Base-by-base conservation (phyloP, 2,113 vertebrate species). In the Origma solitaria region DNA sequence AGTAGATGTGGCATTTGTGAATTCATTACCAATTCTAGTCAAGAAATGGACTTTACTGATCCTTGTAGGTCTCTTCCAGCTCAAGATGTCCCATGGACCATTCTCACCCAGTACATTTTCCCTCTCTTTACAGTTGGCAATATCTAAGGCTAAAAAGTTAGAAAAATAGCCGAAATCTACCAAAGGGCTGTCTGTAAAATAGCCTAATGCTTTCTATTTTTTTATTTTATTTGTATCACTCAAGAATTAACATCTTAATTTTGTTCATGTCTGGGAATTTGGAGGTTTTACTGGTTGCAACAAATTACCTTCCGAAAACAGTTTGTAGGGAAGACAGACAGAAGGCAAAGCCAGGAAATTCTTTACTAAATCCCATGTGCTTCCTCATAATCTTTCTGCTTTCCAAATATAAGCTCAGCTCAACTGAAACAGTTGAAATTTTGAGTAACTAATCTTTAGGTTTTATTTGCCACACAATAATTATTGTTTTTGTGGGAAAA, bases 401-500 rank as follows among this genome's bases (percentile, higher is more conserved):
- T 82, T 79, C 81, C 31, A 77, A 50, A 62, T 53, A 53, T 0
- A 37, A 62, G 27, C 53, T 51, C 33, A 44, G 31, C 42, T 82
- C 1, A 15, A 3, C 10, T 49, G 57, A 51, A 86, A 9, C 17
- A 47, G 40, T 45, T 61, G 70, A 54, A 81, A 54, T 35, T 44
- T 40, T 45, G 75, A 57, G 27, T 65, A 69, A 72, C 65, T 76
- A 53, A 35, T 47, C 44, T 68, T 72, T 13, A 82, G 35, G 31
- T 94, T 94, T 94, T 88, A 47, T 94, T 50, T 40, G 49, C 47
- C 30, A 64, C 56, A 31, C 64, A 53, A 7, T 21, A 31, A 38
- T n/a, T 80, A 13, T 31, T 90, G 10, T 84, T 92, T 95, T 65
- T 71, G 56, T 81, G 38, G 53, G 79, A 78, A 50, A 78, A 62